Conservation (phyloP, 1,140 invertebrate genomes). For the Nephotettix cincticeps region DNA sequence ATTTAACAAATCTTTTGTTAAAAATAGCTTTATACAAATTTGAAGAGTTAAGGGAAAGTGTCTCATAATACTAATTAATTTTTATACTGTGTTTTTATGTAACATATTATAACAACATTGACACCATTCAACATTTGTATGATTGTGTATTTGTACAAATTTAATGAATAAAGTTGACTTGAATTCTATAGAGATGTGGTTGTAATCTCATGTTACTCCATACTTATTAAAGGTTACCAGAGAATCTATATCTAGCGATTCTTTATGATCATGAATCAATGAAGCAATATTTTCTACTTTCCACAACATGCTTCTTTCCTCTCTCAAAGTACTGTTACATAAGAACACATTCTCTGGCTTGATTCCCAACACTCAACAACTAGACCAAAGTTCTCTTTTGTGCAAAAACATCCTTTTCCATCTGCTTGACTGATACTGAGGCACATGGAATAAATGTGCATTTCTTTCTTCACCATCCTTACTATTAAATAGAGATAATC, state of each 20-base stretch:
- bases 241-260: conserved; percentile 74
- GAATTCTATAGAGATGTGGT: conserved; percentile 84
- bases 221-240: conserved; percentile 89
- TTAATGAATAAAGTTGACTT: too few species aligned
- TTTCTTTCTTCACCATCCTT: conserved; percentile 59
- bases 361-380: conserved; percentile 77
- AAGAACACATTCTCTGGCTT: conserved; percentile 71
- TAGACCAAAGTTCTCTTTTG: conserved; percentile 74
- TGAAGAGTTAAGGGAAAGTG: too few species aligned
- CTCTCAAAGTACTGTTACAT: conserved; percentile 65
- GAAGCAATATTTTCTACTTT: conserved; percentile 68
- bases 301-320: conserved; percentile 73
- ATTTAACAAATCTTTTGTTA: too few species aligned
- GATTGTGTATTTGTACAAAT: too few species aligned
- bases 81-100: too few species aligned
- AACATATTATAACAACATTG: too few species aligned
- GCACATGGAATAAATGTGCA: conserved; percentile 75
- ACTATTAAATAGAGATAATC: too few species aligned
- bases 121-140: too few species aligned
- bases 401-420: conserved; percentile 64
- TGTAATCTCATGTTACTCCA: conserved; percentile 86
- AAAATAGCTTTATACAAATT: too few species aligned
- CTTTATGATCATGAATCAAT: conserved; percentile 68
- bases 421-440: conserved; percentile 79
- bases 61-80: too few species aligned